Conservation (phyloP, 1,140 invertebrate genomes). For the Orchestia grillus region DNA sequence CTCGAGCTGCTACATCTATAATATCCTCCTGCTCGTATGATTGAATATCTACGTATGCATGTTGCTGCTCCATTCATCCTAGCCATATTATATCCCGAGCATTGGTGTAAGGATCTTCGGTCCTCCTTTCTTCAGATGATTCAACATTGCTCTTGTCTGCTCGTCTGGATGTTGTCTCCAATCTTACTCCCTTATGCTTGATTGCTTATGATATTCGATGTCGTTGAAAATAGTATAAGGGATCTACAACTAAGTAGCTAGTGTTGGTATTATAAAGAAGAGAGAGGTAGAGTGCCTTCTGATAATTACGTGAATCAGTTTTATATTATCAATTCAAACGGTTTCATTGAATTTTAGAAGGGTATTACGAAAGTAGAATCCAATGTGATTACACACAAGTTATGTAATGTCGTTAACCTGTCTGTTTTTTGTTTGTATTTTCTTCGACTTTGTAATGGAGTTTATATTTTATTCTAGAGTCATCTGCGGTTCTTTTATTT, state of each 20-base stretch:
- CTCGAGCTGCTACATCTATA: not conserved
- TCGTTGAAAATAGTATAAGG: not conserved
- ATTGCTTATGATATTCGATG: not conserved
- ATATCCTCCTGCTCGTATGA: not conserved
- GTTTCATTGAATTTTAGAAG: not conserved
- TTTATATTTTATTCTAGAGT: too few species aligned
- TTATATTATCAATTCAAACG: not conserved
- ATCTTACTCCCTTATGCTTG: not conserved
- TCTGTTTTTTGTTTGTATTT: not conserved
- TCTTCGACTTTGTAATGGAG: not conserved
- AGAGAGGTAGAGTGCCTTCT: not conserved
- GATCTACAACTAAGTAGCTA: not conserved
- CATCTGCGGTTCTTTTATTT: too few species aligned
- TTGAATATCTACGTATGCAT: not conserved
- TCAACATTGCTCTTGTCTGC: not conserved
- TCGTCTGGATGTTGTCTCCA: not conserved
- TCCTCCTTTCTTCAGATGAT: not conserved
- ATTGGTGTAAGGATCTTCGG: too few species aligned
- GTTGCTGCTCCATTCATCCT: not conserved
- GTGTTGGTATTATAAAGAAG: not conserved
- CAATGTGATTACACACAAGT: not conserved
- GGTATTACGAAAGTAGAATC: not conserved
- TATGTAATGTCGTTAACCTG: not conserved
- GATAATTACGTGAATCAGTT: not conserved
- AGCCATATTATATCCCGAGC: not conserved